Evolutionary conservation across 2,797 vertebrate genomes (phyloP).

Genomic region (Tympanoctomys barrerae): DNA sequence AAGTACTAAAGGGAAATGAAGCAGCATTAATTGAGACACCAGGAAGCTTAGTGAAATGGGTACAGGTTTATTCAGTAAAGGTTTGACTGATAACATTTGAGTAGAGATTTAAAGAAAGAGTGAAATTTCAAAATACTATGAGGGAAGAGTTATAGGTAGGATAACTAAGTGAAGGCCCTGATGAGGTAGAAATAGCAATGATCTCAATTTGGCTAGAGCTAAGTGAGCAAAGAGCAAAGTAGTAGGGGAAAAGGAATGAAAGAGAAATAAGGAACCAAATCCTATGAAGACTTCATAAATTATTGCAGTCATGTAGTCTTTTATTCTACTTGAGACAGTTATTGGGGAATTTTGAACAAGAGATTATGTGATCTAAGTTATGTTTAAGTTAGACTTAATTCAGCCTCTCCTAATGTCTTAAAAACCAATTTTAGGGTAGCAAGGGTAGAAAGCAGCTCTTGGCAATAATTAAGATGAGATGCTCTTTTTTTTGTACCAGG

Average conservation of each 20-base stretch:
- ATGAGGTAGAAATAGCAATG: not conserved
- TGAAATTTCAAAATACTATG: not conserved
- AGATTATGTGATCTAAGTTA: not conserved
- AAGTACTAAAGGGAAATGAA: not conserved
- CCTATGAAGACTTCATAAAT: not conserved
- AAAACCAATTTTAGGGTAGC: not conserved
- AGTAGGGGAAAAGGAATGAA: not conserved
- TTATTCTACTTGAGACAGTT: not conserved
- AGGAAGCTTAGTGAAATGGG: not conserved
- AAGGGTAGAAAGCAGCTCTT: not conserved
- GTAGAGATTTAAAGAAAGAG: slow-evolving; percentile 17
- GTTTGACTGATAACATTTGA: not conserved
- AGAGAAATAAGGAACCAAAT: not conserved
- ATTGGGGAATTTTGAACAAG: not conserved
- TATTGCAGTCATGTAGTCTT: not conserved
- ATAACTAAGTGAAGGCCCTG: not conserved
- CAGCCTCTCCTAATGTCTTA: not conserved
- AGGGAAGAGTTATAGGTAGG: not conserved
- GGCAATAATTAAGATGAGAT: not conserved
- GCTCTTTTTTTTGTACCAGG: not conserved
- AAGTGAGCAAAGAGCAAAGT: not conserved
- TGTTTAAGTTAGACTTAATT: not conserved
- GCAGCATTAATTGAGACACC: not conserved
- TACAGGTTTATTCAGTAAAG: not conserved
- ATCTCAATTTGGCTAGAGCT: not conserved